phyloP scores from a whole-genome alignment of 2,113 vertebrate genomes.

The Aspidoscelis tigris region DNA sequence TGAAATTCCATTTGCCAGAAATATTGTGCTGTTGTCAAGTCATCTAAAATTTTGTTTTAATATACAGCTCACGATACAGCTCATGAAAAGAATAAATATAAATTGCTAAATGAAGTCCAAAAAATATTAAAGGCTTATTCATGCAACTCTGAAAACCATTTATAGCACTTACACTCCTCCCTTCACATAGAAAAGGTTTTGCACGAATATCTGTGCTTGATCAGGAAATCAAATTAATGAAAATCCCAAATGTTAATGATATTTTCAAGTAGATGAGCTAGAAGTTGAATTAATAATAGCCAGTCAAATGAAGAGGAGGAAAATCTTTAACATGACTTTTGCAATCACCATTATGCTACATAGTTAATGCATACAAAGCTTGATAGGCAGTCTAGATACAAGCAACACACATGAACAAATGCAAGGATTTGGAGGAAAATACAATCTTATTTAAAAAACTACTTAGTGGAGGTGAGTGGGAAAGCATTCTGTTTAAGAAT shows the following conservation, averaged over 20 bases:
- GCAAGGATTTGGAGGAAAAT: neutral
- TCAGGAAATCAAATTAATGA: neutral
- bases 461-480: neutral
- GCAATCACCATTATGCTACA: neutral
- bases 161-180: neutral
- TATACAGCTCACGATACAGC: neutral
- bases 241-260: neutral
- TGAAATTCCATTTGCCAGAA: neutral
- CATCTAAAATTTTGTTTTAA: neutral
- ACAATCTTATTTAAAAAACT: conserved; percentile 13
- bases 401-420: neutral
- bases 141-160: neutral
- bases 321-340: neutral
- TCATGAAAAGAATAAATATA: neutral
- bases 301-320: neutral
- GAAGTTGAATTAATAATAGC: neutral
- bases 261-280: neutral
- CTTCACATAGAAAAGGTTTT: neutral
- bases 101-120: neutral
- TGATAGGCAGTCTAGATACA: neutral
- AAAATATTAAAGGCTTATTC: neutral
- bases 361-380: neutral
- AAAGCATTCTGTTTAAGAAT: conserved; percentile 8
- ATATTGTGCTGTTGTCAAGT: neutral
- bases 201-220: neutral